phyloP scores from a whole-genome alignment of 2,797 vertebrate species.

The Megaceryle alcyon region DNA sequence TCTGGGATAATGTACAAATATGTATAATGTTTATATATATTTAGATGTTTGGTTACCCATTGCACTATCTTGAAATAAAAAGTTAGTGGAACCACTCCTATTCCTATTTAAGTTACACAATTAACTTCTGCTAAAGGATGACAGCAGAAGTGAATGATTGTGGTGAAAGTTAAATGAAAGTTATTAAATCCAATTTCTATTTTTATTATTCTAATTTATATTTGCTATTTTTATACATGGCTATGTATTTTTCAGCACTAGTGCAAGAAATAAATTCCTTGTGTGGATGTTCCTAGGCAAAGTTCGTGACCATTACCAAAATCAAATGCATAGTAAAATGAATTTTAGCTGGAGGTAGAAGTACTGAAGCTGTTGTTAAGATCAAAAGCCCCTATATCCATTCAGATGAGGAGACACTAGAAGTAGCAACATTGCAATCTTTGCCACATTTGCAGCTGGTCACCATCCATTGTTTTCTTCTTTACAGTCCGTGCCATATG shows the following conservation, averaged over 20 bases:
- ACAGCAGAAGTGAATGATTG: background rate
- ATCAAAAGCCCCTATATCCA: background rate
- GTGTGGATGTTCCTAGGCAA: background rate
- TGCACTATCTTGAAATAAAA: background rate
- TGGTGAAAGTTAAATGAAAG: background rate
- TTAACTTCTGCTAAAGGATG: background rate
- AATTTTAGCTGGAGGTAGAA: background rate
- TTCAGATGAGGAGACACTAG: background rate
- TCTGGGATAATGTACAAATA: background rate
- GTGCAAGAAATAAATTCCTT: background rate
- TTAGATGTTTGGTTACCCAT: background rate
- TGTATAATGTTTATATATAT: background rate
- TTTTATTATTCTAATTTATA: background rate
- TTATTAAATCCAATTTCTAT: background rate
- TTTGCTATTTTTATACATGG: background rate
- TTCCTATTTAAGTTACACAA: background rate
- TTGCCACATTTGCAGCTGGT: background rate
- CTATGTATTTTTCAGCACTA: background rate
- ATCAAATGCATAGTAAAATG: background rate
- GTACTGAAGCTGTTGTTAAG: background rate
- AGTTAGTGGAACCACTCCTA: background rate
- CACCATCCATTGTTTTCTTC: background rate
- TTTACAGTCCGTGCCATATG: background rate
- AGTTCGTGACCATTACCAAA: background rate
- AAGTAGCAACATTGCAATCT: background rate